Base-by-base conservation (phyloP, 1,140 invertebrate genomes). In the Drosophila teissieri region DNA sequence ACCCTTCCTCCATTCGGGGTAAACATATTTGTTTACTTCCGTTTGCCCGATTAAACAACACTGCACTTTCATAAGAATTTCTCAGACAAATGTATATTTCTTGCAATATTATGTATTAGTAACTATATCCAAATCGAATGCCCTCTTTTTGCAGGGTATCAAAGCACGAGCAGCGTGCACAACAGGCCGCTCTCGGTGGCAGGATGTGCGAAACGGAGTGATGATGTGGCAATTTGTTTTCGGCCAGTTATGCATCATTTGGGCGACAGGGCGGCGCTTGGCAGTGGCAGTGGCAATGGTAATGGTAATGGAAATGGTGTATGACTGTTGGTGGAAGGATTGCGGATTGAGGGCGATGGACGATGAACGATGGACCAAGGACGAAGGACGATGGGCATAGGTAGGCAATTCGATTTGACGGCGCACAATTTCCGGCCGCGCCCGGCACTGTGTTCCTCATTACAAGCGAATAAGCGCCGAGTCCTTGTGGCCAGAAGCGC, bases 151-250 rank as follows among this genome's bases (percentile, higher is more conserved):
- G 10, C 27, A 54, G 65, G 49, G 63, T 68, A 48, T 69, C 27
- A 55, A 45, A 27, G 3, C 24, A 24, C 15, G 8, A 24, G 27
- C 45, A 37, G 19, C 42, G 36, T 22, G 31, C 37, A 36, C 34
- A 46, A 45, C 31, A 48, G 36, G 17, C 27, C 40, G 39, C 40
- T 48, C 42, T 45, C n/a, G 34, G 63, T 44, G 60, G 36, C 64
- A 70, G 49, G 64, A 70, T 70, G 64, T 40, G 64, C 36, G 34
- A 42, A 52, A 36, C 42, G 27, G 44, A 70, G 63, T 70, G 67
- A 70, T 82, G 80, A 82, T 82, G 76, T 63, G 67, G 61, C 79
- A 78, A 81, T 82, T 80, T 70, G 78, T 73, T 77, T 77, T 81
- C n/a, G 57, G 42, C 56, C 65, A 56, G 72, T 80, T 63, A 69